These are phyloP conservation scores for Nothoprocta perdicaria DNA, from an alignment of 2,113 vertebrate species.

Conservation along the genomic window DNA sequence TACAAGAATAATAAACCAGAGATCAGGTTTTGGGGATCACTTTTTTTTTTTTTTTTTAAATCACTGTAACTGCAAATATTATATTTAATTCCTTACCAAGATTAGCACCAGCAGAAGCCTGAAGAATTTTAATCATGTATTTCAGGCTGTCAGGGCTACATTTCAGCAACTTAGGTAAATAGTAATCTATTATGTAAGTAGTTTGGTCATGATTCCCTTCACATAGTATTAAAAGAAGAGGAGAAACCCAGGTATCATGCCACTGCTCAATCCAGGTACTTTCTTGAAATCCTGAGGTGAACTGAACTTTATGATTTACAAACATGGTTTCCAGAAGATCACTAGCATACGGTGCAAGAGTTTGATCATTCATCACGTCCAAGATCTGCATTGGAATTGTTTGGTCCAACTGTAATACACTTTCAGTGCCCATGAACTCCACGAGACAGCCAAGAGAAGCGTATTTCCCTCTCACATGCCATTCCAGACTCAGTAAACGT, in stretches of 20 bases:
- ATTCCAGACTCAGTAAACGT: slow-evolving; percentile 86
- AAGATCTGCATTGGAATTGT: slow-evolving; percentile 85
- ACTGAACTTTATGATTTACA: slow-evolving; percentile 86
- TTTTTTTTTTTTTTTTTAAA: no score
- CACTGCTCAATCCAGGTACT: slow-evolving; percentile 83
- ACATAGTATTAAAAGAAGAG: slow-evolving; percentile 88
- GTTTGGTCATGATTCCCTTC: slow-evolving; percentile 86
- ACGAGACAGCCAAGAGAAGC: slow-evolving; percentile 87
- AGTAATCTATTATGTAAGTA: slow-evolving; percentile 92
- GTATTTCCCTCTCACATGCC: slow-evolving; percentile 95
- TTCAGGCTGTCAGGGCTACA: slow-evolving; percentile 89
- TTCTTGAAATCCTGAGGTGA: slow-evolving; percentile 55
- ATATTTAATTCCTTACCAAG: slow-evolving; percentile 76
- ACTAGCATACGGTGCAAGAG: slow-evolving; percentile 89
- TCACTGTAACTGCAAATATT: not conserved
- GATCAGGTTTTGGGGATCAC: not conserved
- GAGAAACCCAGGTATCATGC: slow-evolving; percentile 91
- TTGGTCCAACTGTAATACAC: slow-evolving; percentile 82
- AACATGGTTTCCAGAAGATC: slow-evolving; percentile 94
- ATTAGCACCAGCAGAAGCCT: slow-evolving; percentile 77
- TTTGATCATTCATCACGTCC: slow-evolving; percentile 90
- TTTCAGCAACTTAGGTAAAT: slow-evolving; percentile 90
- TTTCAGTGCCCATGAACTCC: slow-evolving; percentile 84
- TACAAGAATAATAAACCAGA: not conserved
- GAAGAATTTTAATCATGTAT: slow-evolving; percentile 90